phyloP scores from a whole-genome alignment of 2,797 vertebrate genomes.

The Alexandromys oeconomus region DNA sequence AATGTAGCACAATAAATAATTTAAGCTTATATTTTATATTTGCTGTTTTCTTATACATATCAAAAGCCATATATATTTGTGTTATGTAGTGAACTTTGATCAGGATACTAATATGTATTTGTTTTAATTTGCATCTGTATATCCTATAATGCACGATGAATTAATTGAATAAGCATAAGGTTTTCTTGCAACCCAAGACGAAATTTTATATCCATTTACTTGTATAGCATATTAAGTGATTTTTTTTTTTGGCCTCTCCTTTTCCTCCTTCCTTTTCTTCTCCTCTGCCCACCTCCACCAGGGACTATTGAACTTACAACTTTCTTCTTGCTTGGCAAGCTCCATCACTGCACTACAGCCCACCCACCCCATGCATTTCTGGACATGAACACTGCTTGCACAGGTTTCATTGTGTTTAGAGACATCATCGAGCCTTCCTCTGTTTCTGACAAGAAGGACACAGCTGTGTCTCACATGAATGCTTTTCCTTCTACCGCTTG shows the following conservation, averaged over 20 bases:
- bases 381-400: conserved; percentile 28
- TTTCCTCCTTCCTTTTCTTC: neutral
- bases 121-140: neutral
- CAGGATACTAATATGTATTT: neutral
- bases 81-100: neutral
- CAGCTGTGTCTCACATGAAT: neutral
- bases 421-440: neutral
- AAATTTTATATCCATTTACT: neutral
- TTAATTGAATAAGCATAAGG: neutral
- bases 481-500: neutral
- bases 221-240: conserved; percentile 10
- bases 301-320: neutral
- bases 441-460: conserved; percentile 8
- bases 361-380: neutral
- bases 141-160: neutral
- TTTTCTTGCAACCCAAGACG: neutral
- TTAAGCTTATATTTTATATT: neutral
- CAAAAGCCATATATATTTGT: neutral
- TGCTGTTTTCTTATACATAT: neutral
- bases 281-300: neutral
- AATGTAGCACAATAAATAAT: neutral
- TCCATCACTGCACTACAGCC: too few species aligned
- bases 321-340: neutral
- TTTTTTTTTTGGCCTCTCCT: neutral
- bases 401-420: neutral